A percentile compares a stretch with the other conserved stretches of the same genome.
Conservation (phyloP, 2,113 vertebrate genomes). For the Spilogale gracilis region DNA sequence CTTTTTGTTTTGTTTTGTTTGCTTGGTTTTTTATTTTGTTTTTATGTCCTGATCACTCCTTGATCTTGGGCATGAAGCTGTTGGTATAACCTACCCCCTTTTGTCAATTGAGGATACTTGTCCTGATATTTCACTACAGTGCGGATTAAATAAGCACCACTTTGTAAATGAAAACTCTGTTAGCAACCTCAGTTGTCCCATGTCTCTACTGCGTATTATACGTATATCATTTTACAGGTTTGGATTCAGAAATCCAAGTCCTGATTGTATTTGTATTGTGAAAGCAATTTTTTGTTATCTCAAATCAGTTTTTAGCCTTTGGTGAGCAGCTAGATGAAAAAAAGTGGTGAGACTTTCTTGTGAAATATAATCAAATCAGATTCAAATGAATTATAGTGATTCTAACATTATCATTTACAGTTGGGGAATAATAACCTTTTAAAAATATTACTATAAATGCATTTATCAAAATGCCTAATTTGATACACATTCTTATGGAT, state of each 20-base stretch:
- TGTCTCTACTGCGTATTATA: not conserved
- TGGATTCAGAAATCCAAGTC: not conserved
- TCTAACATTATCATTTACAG: not conserved
- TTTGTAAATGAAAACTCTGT: not conserved
- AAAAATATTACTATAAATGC: not conserved
- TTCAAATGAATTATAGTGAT: not conserved
- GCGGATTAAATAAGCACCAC: not conserved
- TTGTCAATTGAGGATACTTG: not conserved
- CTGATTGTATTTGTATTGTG: not conserved
- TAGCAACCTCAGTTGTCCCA: not conserved
- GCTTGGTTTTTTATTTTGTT: not conserved
- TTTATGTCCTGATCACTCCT: not conserved
- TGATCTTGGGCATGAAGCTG: not conserved
- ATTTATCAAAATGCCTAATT: not conserved
- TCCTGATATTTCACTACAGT: not conserved
- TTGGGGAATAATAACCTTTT: not conserved
- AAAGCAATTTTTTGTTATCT: not conserved
- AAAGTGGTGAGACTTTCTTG: not conserved
- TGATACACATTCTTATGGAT: not conserved
- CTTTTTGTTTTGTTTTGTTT: too few species aligned
- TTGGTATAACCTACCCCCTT: not conserved
- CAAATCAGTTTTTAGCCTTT: not conserved
- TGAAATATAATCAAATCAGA: not conserved
- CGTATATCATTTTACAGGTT: not conserved
- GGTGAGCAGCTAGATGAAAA: not conserved